Conservation (phyloP, 2,113 vertebrate species). For the Varanus salvator region DNA sequence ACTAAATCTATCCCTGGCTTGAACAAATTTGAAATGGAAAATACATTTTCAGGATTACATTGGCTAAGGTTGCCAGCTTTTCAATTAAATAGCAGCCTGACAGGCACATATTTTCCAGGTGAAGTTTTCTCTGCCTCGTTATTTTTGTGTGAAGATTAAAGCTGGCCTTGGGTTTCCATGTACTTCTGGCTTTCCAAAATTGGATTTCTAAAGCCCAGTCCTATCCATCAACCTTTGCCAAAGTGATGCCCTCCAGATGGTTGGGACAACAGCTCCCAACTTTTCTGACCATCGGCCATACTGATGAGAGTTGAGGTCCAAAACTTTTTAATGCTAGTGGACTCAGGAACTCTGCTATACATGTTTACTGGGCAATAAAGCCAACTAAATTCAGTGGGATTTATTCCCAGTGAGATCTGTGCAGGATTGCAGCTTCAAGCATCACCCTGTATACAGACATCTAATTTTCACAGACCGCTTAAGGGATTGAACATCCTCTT, state of each 20-base stretch:
- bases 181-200: neutral
- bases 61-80: neutral
- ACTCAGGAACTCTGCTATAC: no score
- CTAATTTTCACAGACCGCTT: no score
- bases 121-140: neutral
- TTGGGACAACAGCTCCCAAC: neutral
- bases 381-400: neutral
- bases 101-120: neutral
- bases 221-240: no score
- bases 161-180: neutral
- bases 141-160: no score
- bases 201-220: neutral
- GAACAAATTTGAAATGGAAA: neutral
- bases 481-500: neutral
- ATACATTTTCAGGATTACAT: neutral
- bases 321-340: no score
- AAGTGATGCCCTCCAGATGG: neutral
- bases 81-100: neutral
- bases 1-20: neutral
- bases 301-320: no score
- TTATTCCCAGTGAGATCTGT: neutral
- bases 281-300: no score
- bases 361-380: neutral
- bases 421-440: neutral
- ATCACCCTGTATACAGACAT: no score